Base-by-base conservation (phyloP, 2,888 invertebrate species). In the Spodoptera picta region DNA sequence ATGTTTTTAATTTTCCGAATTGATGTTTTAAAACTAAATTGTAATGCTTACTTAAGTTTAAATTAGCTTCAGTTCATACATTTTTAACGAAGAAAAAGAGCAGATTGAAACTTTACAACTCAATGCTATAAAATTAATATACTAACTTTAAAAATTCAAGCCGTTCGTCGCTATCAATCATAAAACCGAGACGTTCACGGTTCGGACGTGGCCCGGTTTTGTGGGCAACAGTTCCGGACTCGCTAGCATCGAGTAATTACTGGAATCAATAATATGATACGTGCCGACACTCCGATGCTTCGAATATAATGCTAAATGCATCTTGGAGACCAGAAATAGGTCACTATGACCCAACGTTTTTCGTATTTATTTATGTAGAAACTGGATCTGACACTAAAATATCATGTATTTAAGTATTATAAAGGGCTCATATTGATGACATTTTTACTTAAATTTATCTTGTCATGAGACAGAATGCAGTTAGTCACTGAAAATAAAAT, bases 261-360 rank as follows among this genome's bases (percentile, higher is more conserved):
- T 74, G 43, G 52, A 71, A 71, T 71, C 70, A 71, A 70, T 70
- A 68, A 55, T 41, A 58, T 54, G 55, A 74, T 71, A 71, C 74
- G 63, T 74, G 74, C 58, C 48, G 63, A 62, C 74, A 46, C 57
- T 73, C 42, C 43, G 51, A 23, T 43, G 51, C 47, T n/a, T 45
- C 31, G n/a, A 10, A 27, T 41, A 41, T 54, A 60, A 67, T 53
- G 27, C 67, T 14, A 14, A 14, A 66, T 60, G 66, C 73, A 47
- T 55, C 51, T 66, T 66, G 19, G 12, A 14, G 3, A 9, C 24
- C 23, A 47, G 41, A 70, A 67, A 54, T 73, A 53, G 47, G 31
- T 61, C 42, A 46, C 47, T 24, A 41, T 12, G n/a, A 14, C 44
- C 27, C 31, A 36, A 27, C 31, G 27, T 14, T 24, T 14, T 69